Evolutionary conservation across 53 echinoderm and acorn worm species (phyloP).

Genomic region (Pentamera pediparva): DNA sequence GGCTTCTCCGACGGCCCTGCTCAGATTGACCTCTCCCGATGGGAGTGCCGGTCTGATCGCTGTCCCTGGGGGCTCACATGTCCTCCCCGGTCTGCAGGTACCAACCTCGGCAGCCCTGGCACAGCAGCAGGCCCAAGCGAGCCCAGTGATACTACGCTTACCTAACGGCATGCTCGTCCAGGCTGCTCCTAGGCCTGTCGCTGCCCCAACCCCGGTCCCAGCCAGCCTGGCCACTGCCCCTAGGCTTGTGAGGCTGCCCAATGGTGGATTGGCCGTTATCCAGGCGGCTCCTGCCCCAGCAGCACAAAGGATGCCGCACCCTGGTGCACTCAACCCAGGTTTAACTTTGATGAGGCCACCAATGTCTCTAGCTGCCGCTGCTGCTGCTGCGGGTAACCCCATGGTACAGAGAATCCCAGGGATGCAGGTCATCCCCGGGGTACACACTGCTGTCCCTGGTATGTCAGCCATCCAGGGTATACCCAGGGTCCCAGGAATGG

Average conservation of each 20-base stretch:
- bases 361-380: not conserved
- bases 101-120: constrained; percentile 5
- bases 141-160: not conserved
- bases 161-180: constrained; percentile 25
- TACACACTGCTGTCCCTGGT: not conserved
- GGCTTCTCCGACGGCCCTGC: not conserved
- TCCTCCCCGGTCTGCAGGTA: not conserved
- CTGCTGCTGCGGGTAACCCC: not conserved
- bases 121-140: not conserved
- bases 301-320: constrained; percentile 2
- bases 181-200: constrained; percentile 14
- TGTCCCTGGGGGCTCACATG: constrained; percentile 8
- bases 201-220: not conserved
- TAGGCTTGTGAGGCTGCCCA: constrained; percentile 22
- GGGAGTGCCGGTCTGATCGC: constrained; percentile 12
- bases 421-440: not conserved
- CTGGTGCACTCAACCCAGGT: not conserved
- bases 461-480: not conserved
- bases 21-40: constrained; percentile 24
- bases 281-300: not conserved
- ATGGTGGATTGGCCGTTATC: not conserved
- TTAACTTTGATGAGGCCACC: constrained; percentile 4
- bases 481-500: not conserved
- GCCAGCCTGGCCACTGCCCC: not conserved
- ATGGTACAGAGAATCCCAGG: not conserved